Percentiles rank a stretch among this genome's conserved stretches.
These are phyloP conservation scores for Moxostoma hubbsi DNA, from an alignment of 2,797 vertebrate genomes.

Conservation along the genomic window DNA sequence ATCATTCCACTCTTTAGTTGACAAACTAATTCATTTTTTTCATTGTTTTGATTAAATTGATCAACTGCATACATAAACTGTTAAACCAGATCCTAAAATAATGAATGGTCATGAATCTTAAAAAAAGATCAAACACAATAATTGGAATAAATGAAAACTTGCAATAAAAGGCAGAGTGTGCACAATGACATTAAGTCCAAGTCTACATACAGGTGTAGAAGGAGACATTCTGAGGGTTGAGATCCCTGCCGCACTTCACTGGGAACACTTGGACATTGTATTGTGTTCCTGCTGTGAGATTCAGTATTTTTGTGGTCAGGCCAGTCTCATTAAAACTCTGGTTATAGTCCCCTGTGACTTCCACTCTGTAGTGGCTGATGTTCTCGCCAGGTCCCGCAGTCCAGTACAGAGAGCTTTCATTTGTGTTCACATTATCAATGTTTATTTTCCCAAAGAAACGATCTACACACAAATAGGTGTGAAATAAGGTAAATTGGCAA, in stretches of 20 bases:
- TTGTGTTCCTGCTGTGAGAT: slow-evolving; percentile 62
- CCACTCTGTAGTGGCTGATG: slow-evolving; percentile 63
- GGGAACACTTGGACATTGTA: slow-evolving; percentile 69
- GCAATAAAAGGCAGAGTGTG: background rate
- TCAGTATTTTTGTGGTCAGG: background rate
- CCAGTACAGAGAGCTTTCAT: slow-evolving; percentile 60
- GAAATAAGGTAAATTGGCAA: background rate
- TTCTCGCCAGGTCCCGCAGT: background rate
- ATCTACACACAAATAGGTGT: slow-evolving; percentile 61
- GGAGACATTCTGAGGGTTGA: slow-evolving; percentile 59
- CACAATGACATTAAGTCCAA: background rate
- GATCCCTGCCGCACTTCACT: slow-evolving; percentile 68
- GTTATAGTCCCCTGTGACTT: background rate
- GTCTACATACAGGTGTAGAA: slow-evolving; percentile 76
- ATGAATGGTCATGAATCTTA: too few relatives aligned
- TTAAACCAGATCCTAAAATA: too few relatives aligned
- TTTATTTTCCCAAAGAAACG: slow-evolving; percentile 43
- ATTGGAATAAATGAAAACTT: background rate
- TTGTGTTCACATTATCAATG: background rate
- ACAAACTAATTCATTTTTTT: background rate
- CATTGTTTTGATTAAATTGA: background rate
- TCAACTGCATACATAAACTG: background rate
- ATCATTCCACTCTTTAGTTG: background rate
- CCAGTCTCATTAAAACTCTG: accelerated
- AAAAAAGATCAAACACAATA: too few relatives aligned